Evolutionary conservation across 2,888 invertebrate genomes (phyloP), one percentile per base, ranked within the genome.

Genomic region (Agriotes lineatus): DNA sequence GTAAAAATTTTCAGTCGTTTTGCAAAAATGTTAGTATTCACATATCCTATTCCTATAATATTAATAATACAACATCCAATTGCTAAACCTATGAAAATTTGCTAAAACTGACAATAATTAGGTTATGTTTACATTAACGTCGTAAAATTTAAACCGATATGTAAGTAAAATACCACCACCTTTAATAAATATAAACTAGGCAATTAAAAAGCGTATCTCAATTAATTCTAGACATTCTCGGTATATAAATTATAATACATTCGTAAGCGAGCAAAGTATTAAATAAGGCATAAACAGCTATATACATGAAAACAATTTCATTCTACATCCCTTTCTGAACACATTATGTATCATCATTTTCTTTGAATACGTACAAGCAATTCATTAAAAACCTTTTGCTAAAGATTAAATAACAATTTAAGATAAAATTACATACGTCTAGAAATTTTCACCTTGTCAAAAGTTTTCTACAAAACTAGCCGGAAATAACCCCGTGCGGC

Each of bases 401-500:
- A 50, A 42, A 45, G 39, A 56, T 52, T 54, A 44, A 33, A 37
- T 60, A 59, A 58, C 54, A 61, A 67, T 60, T 50, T 52, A 52
- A 30, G 18, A 16, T 35, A 52, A 33, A 42, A 58, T 42, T 61
- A 48, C 33, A 56, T 20, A 18, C 25, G 39, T 39, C 63, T 68
- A 68, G 45, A 50, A 35, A 33, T 39, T 50, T 20, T 30, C 12
- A 33, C 19, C 58, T 44, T 33, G 60, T 70, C 70, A 70, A 70
- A 70, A 70, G 58, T 62, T 78, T 69, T 94, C 94, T 10, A 96
- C 97, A 86, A 97, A 97, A 81, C 95, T 96, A 56, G 96, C 96
- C 1, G 97, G 97, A 85, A 97, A 97, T 44, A 97, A 88, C n/a
- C 97, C 97, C 2, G 95, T 95, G 77, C 95, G 92, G 35, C 96